Conservation (phyloP, 1,140 invertebrate genomes). For the Drosophila bocki region DNA sequence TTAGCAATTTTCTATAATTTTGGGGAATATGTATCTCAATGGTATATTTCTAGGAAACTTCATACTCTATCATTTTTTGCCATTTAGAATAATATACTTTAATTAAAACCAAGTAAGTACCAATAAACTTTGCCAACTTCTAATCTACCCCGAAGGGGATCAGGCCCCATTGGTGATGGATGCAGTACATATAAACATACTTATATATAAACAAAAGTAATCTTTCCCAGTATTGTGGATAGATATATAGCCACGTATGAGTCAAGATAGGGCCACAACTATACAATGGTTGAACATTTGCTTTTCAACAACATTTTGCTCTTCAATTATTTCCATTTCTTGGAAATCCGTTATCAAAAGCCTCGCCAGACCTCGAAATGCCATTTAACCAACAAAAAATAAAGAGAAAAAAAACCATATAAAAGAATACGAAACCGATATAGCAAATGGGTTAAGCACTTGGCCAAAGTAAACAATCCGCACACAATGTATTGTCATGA, state of each 20-base stretch:
- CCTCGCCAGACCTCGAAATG: constrained; percentile 35
- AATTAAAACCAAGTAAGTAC: not conserved
- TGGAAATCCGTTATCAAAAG: constrained; percentile 65
- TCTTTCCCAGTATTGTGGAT: constrained; percentile 5
- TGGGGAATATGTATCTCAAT: too few species aligned
- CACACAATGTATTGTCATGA: constrained; percentile 17
- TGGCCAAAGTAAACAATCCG: constrained; percentile 21
- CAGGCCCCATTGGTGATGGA: not conserved
- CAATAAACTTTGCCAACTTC: too few species aligned
- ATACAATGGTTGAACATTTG: constrained; percentile 52
- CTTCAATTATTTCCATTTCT: constrained; percentile 76
- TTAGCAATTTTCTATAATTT: not conserved
- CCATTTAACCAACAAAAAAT: constrained; percentile 35
- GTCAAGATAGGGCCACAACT: constrained; percentile 53
- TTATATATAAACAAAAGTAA: constrained; percentile 26
- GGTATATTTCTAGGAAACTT: too few species aligned
- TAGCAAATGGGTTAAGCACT: constrained; percentile 46
- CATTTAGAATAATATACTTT: not conserved
- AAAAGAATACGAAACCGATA: constrained; percentile 38
- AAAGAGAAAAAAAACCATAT: constrained; percentile 10
- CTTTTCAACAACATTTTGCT: constrained; percentile 68
- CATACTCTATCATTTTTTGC: not conserved
- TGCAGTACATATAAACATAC: not conserved
- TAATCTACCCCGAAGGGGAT: constrained; percentile 3
- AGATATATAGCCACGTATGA: constrained; percentile 24